Conservation (phyloP, 1,140 invertebrate genomes). For the Andrena cerasifolii region DNA sequence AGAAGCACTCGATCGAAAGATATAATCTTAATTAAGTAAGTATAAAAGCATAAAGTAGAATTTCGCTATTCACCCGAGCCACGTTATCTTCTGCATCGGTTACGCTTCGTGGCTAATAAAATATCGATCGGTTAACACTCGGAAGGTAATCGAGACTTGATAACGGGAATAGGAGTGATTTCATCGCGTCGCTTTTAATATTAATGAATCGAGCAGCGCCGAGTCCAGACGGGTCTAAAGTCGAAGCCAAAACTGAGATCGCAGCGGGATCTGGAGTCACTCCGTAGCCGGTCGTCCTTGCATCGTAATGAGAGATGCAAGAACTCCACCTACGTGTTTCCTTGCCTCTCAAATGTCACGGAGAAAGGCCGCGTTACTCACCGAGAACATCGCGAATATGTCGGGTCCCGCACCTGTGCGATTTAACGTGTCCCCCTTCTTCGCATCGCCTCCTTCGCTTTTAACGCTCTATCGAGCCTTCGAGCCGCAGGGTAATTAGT, state of each 20-base stretch:
- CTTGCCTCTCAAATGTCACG: slow-evolving; percentile 58
- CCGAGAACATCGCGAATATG: slow-evolving; percentile 49
- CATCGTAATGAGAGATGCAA: slow-evolving; percentile 48
- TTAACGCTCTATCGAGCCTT: slow-evolving; percentile 18
- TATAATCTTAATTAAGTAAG: too few species aligned
- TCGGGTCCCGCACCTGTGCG: slow-evolving; percentile 47
- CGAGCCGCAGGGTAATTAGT: slow-evolving; percentile 10
- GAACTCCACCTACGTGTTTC: slow-evolving; percentile 53
- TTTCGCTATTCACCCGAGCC: too few species aligned
- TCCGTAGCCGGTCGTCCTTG: slow-evolving; percentile 47
- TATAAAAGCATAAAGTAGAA: too few species aligned
- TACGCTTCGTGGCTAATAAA: too few species aligned
- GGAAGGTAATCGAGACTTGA: too few species aligned
- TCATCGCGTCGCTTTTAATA: neutral
- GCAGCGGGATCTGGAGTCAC: slow-evolving; percentile 2
- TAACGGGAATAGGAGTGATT: neutral
- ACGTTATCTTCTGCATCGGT: too few species aligned
- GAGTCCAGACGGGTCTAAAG: neutral
- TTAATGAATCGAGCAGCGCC: neutral
- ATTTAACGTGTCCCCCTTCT: slow-evolving; percentile 20
- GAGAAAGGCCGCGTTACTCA: slow-evolving; percentile 55
- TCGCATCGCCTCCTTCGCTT: neutral
- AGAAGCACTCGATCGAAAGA: neutral
- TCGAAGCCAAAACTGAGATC: neutral
- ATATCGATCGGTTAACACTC: too few species aligned